Evolutionary conservation across 35 echinoderm and acorn worm species (phyloP).

Genomic region (Apostichopus parvimensis): DNA sequence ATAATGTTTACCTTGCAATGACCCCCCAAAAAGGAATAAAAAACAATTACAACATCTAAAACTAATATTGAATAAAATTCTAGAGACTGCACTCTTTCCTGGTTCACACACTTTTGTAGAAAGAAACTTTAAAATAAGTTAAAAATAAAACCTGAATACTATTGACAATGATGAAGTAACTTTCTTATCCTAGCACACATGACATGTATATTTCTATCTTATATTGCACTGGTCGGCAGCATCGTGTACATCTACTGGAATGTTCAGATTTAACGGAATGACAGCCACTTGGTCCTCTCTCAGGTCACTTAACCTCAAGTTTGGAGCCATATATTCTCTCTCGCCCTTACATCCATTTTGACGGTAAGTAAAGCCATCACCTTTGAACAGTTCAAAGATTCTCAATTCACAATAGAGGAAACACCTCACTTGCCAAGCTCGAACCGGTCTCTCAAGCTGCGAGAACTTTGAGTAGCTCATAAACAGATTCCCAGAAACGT

Average conservation of each 20-base stretch:
- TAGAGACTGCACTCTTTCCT: too few relatives aligned
- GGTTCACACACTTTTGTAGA: too few relatives aligned
- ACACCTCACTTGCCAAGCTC: constrained; percentile 79
- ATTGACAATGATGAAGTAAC: too few relatives aligned
- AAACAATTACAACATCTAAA: too few relatives aligned
- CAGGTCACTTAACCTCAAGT: constrained; percentile 46
- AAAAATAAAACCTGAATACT: too few relatives aligned
- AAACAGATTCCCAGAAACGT: constrained; percentile 46
- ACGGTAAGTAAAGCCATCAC: constrained; percentile 76
- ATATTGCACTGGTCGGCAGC: background rate
- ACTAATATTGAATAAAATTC: too few relatives aligned
- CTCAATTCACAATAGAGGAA: constrained; percentile 95
- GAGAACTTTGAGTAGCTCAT: constrained; percentile 85
- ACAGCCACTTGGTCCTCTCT: constrained; percentile 19
- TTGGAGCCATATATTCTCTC: constrained; percentile 78
- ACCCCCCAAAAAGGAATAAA: too few relatives aligned
- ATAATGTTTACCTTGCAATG: too few relatives aligned
- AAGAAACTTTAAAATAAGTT: too few relatives aligned
- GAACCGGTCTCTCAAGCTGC: constrained; percentile 62
- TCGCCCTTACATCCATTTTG: constrained; percentile 71
- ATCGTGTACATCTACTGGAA: constrained; percentile 29
- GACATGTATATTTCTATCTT: background rate
- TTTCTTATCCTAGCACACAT: too few relatives aligned
- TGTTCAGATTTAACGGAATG: constrained; percentile 47
- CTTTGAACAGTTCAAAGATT: constrained; percentile 88